These are phyloP conservation scores for Colistium nudipinnis DNA, from an alignment of 2,113 vertebrate genomes.

Conservation along the genomic window DNA sequence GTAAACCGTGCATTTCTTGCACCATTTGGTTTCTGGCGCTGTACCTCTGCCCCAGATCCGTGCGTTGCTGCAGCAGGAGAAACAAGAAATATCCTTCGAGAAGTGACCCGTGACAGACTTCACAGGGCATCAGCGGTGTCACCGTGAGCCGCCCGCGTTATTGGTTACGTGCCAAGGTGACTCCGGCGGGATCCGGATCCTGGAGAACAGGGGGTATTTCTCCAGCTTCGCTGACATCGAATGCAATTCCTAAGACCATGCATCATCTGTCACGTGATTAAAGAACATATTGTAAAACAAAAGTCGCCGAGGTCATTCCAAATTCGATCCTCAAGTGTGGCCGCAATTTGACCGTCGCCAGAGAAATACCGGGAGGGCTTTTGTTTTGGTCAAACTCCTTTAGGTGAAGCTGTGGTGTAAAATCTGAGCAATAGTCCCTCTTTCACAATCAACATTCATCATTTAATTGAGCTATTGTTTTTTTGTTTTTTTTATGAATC, in stretches of 20 bases:
- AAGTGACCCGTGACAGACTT: constrained; percentile 37
- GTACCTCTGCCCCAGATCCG: not conserved
- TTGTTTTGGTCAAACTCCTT: not conserved
- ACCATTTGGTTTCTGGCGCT: constrained; percentile 16
- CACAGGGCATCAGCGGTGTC: constrained; percentile 15
- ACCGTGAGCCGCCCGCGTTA: constrained; percentile 6
- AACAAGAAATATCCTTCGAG: constrained; percentile 11
- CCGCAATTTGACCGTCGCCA: not conserved
- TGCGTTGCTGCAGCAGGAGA: constrained; percentile 3
- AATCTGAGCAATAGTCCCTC: not conserved
- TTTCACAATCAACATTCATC: not conserved
- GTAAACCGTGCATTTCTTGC: constrained; percentile 2
- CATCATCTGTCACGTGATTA: constrained; percentile 13
- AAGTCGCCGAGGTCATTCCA: constrained; percentile 1
- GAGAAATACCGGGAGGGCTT: not conserved
- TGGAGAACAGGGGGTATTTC: constrained; percentile 7
- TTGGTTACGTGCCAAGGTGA: constrained; percentile 41
- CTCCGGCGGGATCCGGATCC: constrained; percentile 6
- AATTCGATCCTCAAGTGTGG: not conserved
- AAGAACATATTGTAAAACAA: constrained; percentile 14
- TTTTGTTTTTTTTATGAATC: not conserved
- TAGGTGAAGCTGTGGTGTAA: not conserved
- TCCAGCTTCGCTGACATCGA: constrained; percentile 17
- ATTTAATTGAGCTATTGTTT: not conserved
- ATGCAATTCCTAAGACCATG: constrained; percentile 8